These are phyloP conservation scores for Daubentonia madagascariensis DNA, from an alignment of 2,113 vertebrate species.

Conservation along the genomic window DNA sequence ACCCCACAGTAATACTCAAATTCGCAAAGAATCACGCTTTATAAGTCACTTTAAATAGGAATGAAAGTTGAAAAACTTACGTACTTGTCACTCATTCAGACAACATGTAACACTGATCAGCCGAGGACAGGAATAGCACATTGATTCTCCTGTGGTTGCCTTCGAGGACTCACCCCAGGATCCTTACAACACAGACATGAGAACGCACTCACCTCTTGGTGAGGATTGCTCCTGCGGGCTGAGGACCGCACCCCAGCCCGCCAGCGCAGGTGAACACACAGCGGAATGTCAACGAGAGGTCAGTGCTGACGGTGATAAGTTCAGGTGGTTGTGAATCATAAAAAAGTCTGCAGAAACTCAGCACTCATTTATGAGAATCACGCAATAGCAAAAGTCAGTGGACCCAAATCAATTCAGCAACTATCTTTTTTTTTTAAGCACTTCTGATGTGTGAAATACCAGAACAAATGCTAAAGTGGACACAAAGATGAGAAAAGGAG, in stretches of 20 bases:
- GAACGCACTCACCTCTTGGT: too few species aligned
- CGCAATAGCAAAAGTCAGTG: neutral
- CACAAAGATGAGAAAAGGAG: neutral
- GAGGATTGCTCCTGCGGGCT: neutral
- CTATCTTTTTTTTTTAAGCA: neutral
- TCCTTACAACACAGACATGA: too few species aligned
- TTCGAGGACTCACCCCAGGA: neutral
- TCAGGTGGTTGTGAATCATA: neutral
- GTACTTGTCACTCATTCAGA: neutral
- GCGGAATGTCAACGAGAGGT: conserved; percentile 19
- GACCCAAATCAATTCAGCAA: neutral
- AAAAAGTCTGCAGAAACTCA: neutral
- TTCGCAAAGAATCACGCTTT: neutral
- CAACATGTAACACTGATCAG: too few species aligned
- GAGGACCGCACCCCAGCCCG: neutral
- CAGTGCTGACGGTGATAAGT: neutral
- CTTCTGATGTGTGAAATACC: neutral
- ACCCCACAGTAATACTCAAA: too few species aligned
- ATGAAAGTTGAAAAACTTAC: neutral
- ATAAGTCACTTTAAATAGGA: neutral
- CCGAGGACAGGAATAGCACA: neutral
- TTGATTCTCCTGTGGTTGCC: neutral
- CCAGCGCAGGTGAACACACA: neutral
- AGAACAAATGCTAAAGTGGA: neutral
- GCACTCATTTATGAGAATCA: neutral